Evolutionary conservation across 1,140 invertebrate species (phyloP).

Genomic region (Drosophila gunungcola): DNA sequence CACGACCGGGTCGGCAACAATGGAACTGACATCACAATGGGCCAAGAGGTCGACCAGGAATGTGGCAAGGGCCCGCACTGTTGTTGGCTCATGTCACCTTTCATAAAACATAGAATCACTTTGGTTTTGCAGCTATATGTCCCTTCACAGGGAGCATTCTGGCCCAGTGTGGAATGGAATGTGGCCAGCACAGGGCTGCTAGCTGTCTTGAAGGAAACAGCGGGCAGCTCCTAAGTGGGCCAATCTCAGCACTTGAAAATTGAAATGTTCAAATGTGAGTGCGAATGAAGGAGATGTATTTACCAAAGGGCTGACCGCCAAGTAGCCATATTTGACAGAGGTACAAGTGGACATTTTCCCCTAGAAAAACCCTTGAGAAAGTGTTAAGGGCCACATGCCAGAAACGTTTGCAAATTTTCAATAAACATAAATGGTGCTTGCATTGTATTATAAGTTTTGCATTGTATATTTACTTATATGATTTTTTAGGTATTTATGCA

Average conservation of each 20-base stretch:
- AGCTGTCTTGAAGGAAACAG: conserved; percentile 31
- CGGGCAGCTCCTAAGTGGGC: conserved; percentile 13
- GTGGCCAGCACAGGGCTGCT: conserved; percentile 36
- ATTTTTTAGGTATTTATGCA: not conserved
- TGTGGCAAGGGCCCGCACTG: conserved; percentile 62
- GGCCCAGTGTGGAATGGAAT: conserved; percentile 38
- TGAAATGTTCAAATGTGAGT: conserved; percentile 39
- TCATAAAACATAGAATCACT: conserved; percentile 81
- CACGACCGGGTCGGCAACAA: conserved; percentile 35
- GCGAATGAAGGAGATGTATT: conserved; percentile 39
- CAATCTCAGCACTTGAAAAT: conserved; percentile 34
- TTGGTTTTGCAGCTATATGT: conserved; percentile 50
- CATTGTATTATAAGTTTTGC: not conserved
- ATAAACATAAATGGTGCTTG: not conserved
- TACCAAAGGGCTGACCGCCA: conserved; percentile 42
- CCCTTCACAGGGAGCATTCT: conserved; percentile 24
- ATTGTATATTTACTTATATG: not conserved
- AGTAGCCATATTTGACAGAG: conserved; percentile 50
- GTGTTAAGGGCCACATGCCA: not conserved
- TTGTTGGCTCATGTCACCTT: conserved; percentile 77
- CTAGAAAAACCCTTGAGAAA: not conserved
- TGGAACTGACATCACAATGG: conserved; percentile 65
- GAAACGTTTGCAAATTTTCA: not conserved
- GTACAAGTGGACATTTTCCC: conserved; percentile 22
- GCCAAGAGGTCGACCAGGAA: conserved; percentile 24